Percentiles rank a stretch among this genome's conserved stretches.
These are phyloP conservation scores for Dichetophora obliterata DNA, from an alignment of 2,888 invertebrate species.

Conservation along the genomic window DNA sequence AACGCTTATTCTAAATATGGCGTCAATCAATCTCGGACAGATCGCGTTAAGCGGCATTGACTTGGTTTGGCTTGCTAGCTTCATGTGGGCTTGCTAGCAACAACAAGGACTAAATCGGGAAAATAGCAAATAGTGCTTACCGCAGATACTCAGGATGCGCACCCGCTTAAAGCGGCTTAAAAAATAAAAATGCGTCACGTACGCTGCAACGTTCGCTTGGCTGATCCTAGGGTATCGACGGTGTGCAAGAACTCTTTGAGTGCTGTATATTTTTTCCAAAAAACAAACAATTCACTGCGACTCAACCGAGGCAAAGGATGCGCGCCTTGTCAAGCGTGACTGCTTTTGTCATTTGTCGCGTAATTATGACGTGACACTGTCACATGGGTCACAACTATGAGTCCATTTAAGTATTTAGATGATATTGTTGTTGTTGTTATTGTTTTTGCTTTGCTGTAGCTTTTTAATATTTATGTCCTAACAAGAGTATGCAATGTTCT, in stretches of 20 bases:
- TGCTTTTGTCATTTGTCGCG: constrained; percentile 5
- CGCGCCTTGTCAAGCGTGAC: constrained; percentile 18
- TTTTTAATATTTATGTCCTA: not conserved
- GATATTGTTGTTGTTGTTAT: not conserved
- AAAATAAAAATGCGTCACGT: constrained; percentile 2
- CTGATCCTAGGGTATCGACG: no score
- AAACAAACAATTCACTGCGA: not conserved
- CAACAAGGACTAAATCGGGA: constrained; percentile 30
- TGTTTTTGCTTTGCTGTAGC: no score
- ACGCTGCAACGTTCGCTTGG: no score
- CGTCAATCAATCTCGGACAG: constrained; percentile 61
- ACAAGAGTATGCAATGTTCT: not conserved
- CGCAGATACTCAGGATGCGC: constrained; percentile 35
- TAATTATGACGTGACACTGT: constrained; percentile 52
- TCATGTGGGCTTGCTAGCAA: constrained; percentile 51
- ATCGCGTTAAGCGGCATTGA: constrained; percentile 62
- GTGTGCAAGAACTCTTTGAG: not conserved
- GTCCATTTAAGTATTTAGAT: not conserved
- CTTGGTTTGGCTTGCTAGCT: constrained; percentile 66
- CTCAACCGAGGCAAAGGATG: not conserved
- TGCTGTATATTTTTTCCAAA: not conserved
- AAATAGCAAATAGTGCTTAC: constrained; percentile 41
- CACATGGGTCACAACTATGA: constrained; percentile 46
- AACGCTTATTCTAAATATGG: constrained; percentile 58
- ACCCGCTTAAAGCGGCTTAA: constrained; percentile 33